Conservation (phyloP, 1,140 invertebrate genomes). For the Cydia fagiglandana region DNA sequence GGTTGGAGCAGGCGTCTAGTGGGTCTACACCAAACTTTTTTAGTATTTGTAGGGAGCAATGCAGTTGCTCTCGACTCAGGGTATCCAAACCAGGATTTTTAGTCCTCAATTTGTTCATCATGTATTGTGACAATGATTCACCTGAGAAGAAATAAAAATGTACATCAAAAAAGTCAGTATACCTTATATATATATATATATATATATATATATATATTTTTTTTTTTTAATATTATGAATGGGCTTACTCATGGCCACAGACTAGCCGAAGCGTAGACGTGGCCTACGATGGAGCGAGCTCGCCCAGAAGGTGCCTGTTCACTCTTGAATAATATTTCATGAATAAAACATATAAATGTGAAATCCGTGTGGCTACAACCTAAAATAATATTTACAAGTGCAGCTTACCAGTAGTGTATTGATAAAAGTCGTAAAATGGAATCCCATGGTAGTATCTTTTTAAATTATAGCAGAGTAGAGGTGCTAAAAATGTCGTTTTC, state of each 20-base stretch:
- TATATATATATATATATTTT: too few species aligned
- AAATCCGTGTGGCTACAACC: too few species aligned
- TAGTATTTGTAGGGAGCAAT: slow-evolving; percentile 58
- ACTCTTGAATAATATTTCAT: too few species aligned
- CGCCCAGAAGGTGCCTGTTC: too few species aligned
- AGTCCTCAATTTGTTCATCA: slow-evolving; percentile 47
- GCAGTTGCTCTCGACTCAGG: slow-evolving; percentile 50
- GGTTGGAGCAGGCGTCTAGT: slow-evolving; percentile 72
- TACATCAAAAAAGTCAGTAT: not conserved
- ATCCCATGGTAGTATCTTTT: slow-evolving; percentile 46
- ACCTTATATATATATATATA: too few species aligned
- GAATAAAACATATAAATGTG: too few species aligned
- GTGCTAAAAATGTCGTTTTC: not conserved
- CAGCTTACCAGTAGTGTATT: slow-evolving; percentile 51
- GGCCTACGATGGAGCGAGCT: too few species aligned
- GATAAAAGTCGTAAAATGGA: slow-evolving; percentile 56
- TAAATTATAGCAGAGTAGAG: slow-evolving; percentile 28
- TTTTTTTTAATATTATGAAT: too few species aligned
- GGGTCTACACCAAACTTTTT: slow-evolving; percentile 64
- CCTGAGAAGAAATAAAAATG: slow-evolving; percentile 46
- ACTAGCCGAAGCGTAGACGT: too few species aligned
- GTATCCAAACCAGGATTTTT: slow-evolving; percentile 56
- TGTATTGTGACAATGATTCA: slow-evolving; percentile 39
- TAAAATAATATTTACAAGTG: too few species aligned
- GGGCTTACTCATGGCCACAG: too few species aligned